Conservation (phyloP, 1,140 invertebrate species). For the Sarcophaga peregrina region DNA sequence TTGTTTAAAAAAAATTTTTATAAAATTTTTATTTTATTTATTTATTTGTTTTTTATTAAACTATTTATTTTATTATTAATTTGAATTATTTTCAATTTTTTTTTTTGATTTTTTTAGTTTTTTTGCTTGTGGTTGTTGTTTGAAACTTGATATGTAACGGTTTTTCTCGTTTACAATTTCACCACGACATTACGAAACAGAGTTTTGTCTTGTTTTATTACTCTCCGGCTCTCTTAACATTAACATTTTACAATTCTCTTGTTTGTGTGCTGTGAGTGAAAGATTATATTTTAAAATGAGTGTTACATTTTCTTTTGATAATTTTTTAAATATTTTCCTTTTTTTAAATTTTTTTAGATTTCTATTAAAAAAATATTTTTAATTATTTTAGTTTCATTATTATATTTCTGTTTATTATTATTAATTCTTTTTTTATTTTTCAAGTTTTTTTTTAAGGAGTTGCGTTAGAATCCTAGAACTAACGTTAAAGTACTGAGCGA, state of each 20-base stretch:
- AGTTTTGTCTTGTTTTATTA: neutral
- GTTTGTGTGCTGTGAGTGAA: neutral
- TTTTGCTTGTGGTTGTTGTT: neutral
- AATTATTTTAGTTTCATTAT: neutral
- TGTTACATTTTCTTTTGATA: neutral
- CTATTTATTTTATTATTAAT: neutral
- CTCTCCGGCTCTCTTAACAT: neutral
- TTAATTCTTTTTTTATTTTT: slow-evolving; percentile 16
- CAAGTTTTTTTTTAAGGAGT: neutral
- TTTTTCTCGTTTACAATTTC: neutral
- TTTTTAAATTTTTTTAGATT: neutral
- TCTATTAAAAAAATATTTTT: neutral
- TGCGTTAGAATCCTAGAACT: slow-evolving; percentile 37
- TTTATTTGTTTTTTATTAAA: neutral
- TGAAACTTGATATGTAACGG: slow-evolving; percentile 14
- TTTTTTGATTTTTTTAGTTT: neutral
- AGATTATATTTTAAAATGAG: neutral
- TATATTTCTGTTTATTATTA: slow-evolving; percentile 11
- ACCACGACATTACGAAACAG: slow-evolving; percentile 23
- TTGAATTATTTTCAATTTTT: neutral
- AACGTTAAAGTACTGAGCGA: slow-evolving; percentile 36
- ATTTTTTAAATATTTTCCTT: neutral
- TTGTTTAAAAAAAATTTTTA: slow-evolving; percentile 3
- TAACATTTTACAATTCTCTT: neutral
- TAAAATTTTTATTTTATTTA: neutral